Conservation (phyloP, 2,888 invertebrate genomes). For the Caenorhabditis macrosperma region DNA sequence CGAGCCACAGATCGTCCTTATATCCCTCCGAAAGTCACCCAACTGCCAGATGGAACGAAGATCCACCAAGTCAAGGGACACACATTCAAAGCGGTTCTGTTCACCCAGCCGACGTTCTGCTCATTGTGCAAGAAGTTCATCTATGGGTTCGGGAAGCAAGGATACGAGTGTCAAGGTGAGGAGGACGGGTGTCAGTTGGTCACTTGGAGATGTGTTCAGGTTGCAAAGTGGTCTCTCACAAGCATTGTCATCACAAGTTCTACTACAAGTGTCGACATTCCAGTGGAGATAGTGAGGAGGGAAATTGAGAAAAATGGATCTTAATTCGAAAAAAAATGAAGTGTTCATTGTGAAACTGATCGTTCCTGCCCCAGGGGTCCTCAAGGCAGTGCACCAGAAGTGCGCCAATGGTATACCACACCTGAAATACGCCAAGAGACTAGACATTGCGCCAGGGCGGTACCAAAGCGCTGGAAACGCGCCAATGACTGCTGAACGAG, state of each 20-base stretch:
- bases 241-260: slow-evolving; percentile 6
- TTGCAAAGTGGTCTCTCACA: slow-evolving; percentile 2
- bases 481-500: too few species aligned
- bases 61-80: slow-evolving; percentile 30
- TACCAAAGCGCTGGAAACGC: too few species aligned
- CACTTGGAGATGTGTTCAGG: background rate
- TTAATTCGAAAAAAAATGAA: too few species aligned
- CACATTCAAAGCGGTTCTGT: slow-evolving; percentile 28
- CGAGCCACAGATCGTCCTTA: background rate
- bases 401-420: too few species aligned
- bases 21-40: background rate
- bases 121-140: slow-evolving; percentile 38
- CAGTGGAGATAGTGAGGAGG: background rate
- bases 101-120: slow-evolving; percentile 39
- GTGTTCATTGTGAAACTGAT: too few species aligned
- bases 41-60: slow-evolving; percentile 23
- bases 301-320: background rate
- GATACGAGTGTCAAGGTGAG: slow-evolving; percentile 47
- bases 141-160: slow-evolving; percentile 45
- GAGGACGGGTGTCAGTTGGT: background rate
- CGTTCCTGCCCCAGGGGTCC: too few species aligned
- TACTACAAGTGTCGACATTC: slow-evolving; percentile 7
- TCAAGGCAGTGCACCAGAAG: background rate
- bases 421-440: too few species aligned
- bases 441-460: too few species aligned